A percentile compares a stretch with the other conserved stretches of the same genome.
Conservation (phyloP, 2,113 vertebrate species). For the Psilopsiagon aymara region DNA sequence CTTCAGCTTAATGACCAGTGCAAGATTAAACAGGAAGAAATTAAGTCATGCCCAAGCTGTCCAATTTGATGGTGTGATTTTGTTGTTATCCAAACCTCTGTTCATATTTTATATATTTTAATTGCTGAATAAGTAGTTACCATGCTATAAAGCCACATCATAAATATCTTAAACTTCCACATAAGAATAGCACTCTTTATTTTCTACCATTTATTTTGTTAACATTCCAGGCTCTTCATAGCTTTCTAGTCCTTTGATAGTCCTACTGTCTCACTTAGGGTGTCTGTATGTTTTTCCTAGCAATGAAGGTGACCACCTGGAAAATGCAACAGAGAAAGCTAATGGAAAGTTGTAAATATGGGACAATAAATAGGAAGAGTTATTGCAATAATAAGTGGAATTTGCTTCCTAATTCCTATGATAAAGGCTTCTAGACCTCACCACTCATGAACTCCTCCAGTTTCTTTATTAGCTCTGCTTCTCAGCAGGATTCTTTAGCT, state of each 20-base stretch:
- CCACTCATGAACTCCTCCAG: neutral
- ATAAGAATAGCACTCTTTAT: neutral
- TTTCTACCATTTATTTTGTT: neutral
- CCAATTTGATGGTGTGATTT: neutral
- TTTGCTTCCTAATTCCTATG: neutral
- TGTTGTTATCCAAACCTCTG: neutral
- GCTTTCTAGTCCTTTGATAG: neutral
- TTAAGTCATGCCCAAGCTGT: neutral
- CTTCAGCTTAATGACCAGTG: neutral
- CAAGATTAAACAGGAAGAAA: neutral
- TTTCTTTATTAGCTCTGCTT: neutral
- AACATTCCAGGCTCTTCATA: neutral
- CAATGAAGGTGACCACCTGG: neutral
- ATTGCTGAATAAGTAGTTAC: neutral
- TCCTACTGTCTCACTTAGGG: neutral
- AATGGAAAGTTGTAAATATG: neutral
- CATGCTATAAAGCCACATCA: neutral
- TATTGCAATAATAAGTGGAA: neutral
- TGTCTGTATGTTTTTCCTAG: neutral
- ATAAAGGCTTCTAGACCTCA: neutral
- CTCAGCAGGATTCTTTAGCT: constrained; percentile 14
- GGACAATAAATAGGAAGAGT: neutral
- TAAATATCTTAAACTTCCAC: neutral
- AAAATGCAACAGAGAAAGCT: neutral
- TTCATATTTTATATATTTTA: neutral